Percentiles rank a stretch among this genome's conserved stretches.
phyloP scores from a whole-genome alignment of 2,113 vertebrate species.

The Bombycilla garrulus region DNA sequence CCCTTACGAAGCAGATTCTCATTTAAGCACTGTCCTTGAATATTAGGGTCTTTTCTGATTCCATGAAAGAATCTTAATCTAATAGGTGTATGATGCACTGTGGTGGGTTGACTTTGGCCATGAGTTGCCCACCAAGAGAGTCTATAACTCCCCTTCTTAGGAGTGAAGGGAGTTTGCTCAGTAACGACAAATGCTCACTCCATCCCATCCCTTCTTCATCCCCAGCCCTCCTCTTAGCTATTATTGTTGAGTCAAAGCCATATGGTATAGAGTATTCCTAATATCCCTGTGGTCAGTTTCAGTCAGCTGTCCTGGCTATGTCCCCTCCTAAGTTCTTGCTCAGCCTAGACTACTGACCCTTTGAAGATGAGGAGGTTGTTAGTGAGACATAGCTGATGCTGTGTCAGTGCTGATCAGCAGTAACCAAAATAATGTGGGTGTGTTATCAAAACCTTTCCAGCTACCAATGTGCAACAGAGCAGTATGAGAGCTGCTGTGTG shows the following conservation, averaged over 20 bases:
- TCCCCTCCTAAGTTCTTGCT: background rate
- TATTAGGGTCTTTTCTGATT: background rate
- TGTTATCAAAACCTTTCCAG: background rate
- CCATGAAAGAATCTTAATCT: background rate
- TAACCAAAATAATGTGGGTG: background rate
- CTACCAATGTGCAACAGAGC: background rate
- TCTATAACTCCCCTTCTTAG: background rate
- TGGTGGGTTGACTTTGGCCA: background rate
- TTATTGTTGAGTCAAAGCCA: background rate
- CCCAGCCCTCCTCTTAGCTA: background rate
- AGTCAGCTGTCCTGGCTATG: background rate
- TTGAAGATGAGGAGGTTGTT: background rate
- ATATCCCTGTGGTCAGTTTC: background rate
- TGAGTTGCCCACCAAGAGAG: background rate
- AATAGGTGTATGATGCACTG: background rate
- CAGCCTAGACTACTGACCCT: background rate
- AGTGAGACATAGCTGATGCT: background rate
- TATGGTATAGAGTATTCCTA: background rate
- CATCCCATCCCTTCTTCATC: background rate
- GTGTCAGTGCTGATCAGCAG: rapidly evolving
- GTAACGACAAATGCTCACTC: background rate
- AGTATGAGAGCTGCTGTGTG: background rate
- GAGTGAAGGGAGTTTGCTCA: background rate
- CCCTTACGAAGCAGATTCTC: background rate
- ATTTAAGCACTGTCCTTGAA: constrained; percentile 7